Conservation (phyloP, 1,140 invertebrate genomes). For the Euura lappo region DNA sequence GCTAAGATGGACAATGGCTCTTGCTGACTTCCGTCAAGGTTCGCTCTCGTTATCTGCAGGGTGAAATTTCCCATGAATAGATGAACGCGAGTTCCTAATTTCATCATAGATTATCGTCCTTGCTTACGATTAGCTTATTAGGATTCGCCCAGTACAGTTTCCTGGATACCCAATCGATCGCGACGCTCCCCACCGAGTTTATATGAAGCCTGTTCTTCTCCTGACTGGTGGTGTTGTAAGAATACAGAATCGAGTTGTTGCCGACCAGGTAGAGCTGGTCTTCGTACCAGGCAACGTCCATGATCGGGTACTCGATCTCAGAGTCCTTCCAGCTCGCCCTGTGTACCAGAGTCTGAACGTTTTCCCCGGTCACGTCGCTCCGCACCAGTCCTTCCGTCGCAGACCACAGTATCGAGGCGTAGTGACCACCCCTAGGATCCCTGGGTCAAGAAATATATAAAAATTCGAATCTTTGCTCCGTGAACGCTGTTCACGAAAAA, state of each 20-base stretch:
- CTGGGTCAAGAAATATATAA: not conserved
- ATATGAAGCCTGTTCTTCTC: slow-evolving; percentile 67
- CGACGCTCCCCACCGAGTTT: slow-evolving; percentile 77
- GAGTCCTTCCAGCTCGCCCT: slow-evolving; percentile 59
- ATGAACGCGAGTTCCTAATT: not conserved
- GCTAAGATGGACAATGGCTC: slow-evolving; percentile 81
- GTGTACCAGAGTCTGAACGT: slow-evolving; percentile 69
- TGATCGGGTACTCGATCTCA: slow-evolving; percentile 63
- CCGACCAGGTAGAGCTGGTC: slow-evolving; percentile 76
- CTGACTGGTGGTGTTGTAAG: slow-evolving; percentile 72
- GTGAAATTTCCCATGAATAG: not conserved
- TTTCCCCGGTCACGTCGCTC: slow-evolving; percentile 77
- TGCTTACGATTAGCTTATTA: slow-evolving; percentile 76
- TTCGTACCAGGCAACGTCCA: slow-evolving; percentile 73
- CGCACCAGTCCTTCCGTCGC: slow-evolving; percentile 72
- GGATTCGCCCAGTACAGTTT: slow-evolving; percentile 91
- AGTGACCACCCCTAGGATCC: slow-evolving; percentile 50
- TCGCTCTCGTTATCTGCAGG: slow-evolving; percentile 69
- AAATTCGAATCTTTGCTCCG: slow-evolving; percentile 12
- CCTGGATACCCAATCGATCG: slow-evolving; percentile 87
- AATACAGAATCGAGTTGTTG: slow-evolving; percentile 73
- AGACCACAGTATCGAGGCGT: slow-evolving; percentile 74
- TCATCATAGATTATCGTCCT: slow-evolving; percentile 14
- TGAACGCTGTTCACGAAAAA: slow-evolving; percentile 18
- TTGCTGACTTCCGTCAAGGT: slow-evolving; percentile 70